Evolutionary conservation across 2,113 vertebrate genomes (phyloP).

Genomic region (Dasyprocta punctata): DNA sequence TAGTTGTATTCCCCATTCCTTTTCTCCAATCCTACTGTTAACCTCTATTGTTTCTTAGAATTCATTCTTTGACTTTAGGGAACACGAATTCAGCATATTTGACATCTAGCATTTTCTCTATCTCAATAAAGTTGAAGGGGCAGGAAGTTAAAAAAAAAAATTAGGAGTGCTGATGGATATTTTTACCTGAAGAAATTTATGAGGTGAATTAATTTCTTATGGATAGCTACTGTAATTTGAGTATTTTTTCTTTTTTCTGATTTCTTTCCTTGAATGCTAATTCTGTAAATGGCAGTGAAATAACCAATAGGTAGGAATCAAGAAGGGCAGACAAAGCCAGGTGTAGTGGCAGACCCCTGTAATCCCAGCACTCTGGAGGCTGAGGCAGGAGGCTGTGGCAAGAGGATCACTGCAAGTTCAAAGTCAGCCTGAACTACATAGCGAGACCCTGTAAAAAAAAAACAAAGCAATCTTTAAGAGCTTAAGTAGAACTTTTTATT

Average conservation of each 20-base stretch:
- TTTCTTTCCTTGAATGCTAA: conserved; percentile 4
- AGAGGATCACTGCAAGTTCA: not conserved
- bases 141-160: too few species aligned
- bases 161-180: not conserved
- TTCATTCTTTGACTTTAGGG: too few species aligned
- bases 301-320: conserved; percentile 14
- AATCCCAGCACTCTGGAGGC: not conserved
- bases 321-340: not conserved
- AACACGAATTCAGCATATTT: too few species aligned
- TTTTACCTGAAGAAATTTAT: conserved; percentile 41
- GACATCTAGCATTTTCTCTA: too few species aligned
- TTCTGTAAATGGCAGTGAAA: conserved; percentile 34
- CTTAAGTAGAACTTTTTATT: conserved; percentile 48
- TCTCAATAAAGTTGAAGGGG: too few species aligned
- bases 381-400: not conserved
- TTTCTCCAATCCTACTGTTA: too few species aligned
- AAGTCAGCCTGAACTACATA: not conserved
- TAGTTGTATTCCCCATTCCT: too few species aligned
- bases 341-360: not conserved
- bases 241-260: not conserved
- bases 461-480: conserved; percentile 32
- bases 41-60: too few species aligned
- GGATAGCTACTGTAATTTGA: conserved; percentile 26
- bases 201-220: conserved; percentile 55
- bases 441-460: not conserved